Percentiles rank a stretch among this genome's conserved stretches.
Evolutionary conservation across 2,797 vertebrate genomes (phyloP).

Genomic region (Syncerus caffer): DNA sequence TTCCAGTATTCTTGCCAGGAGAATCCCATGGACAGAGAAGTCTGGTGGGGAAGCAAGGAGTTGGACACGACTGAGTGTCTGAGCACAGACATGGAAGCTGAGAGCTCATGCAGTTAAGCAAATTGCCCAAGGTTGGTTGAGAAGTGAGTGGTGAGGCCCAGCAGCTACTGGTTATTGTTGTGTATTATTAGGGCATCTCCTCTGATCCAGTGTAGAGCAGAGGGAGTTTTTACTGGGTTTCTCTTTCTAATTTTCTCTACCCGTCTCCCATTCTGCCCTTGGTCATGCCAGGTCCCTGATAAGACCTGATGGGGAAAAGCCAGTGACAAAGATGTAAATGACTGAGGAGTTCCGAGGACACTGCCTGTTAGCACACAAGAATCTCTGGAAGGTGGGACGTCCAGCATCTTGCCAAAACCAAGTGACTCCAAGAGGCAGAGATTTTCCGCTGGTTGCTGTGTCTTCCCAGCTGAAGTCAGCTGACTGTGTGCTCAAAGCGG

Average conservation of each 20-base stretch:
- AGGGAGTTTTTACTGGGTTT: neutral
- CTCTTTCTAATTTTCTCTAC: neutral
- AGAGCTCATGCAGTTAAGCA: neutral
- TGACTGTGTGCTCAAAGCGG: neutral
- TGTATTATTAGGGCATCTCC: accelerated
- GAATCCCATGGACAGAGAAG: neutral
- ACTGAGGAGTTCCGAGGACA: neutral
- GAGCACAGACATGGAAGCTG: neutral
- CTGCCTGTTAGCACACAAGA: neutral
- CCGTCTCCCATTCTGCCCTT: neutral
- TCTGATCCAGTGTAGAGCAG: neutral
- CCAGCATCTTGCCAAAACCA: neutral
- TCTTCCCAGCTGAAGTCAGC: neutral
- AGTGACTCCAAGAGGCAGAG: neutral
- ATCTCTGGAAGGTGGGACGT: neutral
- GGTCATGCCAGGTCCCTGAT: neutral
- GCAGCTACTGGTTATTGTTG: neutral
- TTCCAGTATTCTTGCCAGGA: neutral
- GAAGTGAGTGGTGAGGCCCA: neutral
- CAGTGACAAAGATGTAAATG: neutral
- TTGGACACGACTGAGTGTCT: neutral
- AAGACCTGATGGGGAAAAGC: neutral
- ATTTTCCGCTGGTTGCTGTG: neutral
- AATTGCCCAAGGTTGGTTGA: neutral
- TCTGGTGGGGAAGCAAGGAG: neutral